These are phyloP conservation scores for Etheostoma nigrum DNA, from an alignment of 2,797 vertebrate species.

Conservation along the genomic window DNA sequence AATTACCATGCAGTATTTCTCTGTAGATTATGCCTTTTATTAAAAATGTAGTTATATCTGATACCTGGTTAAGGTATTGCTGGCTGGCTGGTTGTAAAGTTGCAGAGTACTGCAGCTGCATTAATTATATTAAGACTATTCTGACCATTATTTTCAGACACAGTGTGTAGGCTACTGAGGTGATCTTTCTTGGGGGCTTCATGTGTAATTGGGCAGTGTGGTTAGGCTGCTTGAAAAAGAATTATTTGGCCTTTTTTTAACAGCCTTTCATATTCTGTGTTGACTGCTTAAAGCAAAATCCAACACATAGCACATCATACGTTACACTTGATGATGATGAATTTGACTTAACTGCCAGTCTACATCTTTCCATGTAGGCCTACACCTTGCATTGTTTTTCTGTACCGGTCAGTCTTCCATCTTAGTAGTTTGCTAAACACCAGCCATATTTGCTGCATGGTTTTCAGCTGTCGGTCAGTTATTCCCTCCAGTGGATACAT, in stretches of 20 bases:
- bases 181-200: neutral
- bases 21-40: neutral
- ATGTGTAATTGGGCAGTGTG: constrained; percentile 22
- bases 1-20: neutral
- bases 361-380: neutral
- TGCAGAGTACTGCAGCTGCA: neutral
- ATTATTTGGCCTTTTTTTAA: constrained; percentile 18
- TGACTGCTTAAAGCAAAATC: neutral
- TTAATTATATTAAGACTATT: neutral
- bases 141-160: neutral
- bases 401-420: neutral
- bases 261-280: neutral
- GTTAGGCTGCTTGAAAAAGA: constrained; percentile 1
- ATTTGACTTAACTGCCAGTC: neutral
- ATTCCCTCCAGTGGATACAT: constrained; percentile 23
- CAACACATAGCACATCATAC: neutral
- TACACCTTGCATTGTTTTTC: neutral
- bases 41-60: neutral
- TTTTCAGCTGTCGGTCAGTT: constrained; percentile 11
- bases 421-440: constrained; percentile 17
- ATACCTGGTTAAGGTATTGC: neutral
- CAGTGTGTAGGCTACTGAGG: neutral
- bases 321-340: neutral
- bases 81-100: neutral
- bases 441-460: constrained; percentile 3